A percentile compares a stretch with the other conserved stretches of the same genome.
Evolutionary conservation across 2,888 invertebrate species (phyloP).

Genomic region (Ariolimax columbianus): DNA sequence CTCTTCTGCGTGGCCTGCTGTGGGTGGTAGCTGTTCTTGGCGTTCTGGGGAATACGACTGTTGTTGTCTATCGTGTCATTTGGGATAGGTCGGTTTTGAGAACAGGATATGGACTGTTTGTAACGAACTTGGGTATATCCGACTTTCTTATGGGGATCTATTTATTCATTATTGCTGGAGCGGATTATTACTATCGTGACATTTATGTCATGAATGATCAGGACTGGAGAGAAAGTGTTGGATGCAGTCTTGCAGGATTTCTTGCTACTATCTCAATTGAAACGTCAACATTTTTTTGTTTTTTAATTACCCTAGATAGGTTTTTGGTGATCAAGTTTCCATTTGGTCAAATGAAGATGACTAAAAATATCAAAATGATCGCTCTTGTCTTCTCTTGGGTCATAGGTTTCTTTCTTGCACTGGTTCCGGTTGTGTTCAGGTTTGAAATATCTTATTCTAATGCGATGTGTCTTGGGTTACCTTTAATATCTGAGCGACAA

Average conservation of each 20-base stretch:
- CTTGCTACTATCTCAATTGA: not conserved
- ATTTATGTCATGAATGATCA: not conserved
- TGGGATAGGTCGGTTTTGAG: too few relatives aligned
- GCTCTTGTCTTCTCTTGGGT: not conserved
- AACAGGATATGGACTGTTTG: too few relatives aligned
- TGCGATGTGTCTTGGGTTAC: not conserved
- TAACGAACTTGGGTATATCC: constrained; percentile 48
- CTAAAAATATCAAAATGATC: not conserved
- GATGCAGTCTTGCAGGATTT: not conserved
- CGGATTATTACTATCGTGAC: too few relatives aligned
- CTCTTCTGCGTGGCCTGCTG: constrained; percentile 22
- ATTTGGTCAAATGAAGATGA: not conserved
- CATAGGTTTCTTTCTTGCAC: not conserved
- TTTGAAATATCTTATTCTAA: not conserved
- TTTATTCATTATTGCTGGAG: constrained; percentile 60
- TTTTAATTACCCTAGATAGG: too few relatives aligned
- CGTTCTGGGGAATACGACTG: constrained; percentile 57
- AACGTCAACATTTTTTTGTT: constrained; percentile 21
- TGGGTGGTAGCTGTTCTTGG: constrained; percentile 56
- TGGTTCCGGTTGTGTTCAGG: not conserved
- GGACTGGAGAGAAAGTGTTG: not conserved
- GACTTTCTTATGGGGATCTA: constrained; percentile 65
- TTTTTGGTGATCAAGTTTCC: constrained; percentile 21
- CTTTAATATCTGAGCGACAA: not conserved
- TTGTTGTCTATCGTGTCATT: constrained; percentile 54